phyloP scores from a whole-genome alignment of 2,888 invertebrate species.

The Amphipyra berbera region DNA sequence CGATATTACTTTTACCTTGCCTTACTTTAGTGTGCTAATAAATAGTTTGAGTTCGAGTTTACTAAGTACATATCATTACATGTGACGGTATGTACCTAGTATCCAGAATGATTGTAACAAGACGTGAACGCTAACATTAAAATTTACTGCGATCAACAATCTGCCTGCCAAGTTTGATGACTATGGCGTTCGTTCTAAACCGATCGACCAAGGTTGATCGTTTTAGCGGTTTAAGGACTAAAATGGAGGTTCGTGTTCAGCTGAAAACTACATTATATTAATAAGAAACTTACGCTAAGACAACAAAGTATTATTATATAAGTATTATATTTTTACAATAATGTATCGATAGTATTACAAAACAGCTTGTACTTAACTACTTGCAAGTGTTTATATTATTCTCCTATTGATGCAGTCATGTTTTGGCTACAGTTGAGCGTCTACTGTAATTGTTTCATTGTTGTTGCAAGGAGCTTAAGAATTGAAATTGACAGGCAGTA shows the following conservation, averaged over 20 bases:
- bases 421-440: conserved; percentile 28
- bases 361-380: too few relatives aligned
- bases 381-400: conserved; percentile 12
- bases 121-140: conserved; percentile 17
- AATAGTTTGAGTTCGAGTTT: too few relatives aligned
- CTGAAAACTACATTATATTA: background rate
- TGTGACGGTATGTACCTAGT: background rate
- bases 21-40: too few relatives aligned
- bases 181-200: conserved; percentile 34
- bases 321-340: too few relatives aligned
- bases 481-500: conserved; percentile 45
- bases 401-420: conserved; percentile 2
- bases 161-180: conserved; percentile 5
- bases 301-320: too few relatives aligned
- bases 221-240: background rate
- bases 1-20: too few relatives aligned
- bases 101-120: conserved; percentile 10
- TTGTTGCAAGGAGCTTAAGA: conserved; percentile 41
- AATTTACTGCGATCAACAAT: conserved; percentile 6
- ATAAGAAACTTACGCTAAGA: too few relatives aligned
- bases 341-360: too few relatives aligned
- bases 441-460: conserved; percentile 36
- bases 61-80: too few relatives aligned
- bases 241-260: conserved; percentile 32
- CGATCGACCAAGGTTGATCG: conserved; percentile 35